A percentile compares a stretch with the other conserved stretches of the same genome.
phyloP scores from a whole-genome alignment of 2,113 vertebrate genomes.

The Neopipo cinnamomea region DNA sequence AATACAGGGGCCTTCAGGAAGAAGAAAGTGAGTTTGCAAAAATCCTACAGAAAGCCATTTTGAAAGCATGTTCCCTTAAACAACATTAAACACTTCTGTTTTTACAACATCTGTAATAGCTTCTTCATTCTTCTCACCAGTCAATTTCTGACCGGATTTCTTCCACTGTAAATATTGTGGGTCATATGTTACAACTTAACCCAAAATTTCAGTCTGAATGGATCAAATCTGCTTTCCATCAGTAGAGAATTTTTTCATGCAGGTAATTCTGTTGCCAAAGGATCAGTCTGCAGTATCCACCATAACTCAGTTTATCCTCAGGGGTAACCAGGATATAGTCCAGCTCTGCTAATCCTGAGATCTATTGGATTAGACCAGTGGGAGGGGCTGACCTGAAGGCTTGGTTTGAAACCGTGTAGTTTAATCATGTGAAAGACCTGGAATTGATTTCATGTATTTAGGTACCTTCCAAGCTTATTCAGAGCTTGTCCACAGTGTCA shows the following conservation, averaged over 20 bases:
- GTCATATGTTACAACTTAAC: no score
- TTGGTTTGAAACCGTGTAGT: background rate
- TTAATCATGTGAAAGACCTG: background rate
- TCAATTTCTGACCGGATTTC: no score
- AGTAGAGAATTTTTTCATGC: background rate
- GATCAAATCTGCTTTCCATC: background rate
- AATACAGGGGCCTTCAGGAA: no score
- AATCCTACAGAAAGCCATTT: no score
- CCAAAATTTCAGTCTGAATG: background rate
- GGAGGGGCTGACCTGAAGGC: background rate
- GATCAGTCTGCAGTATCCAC: background rate
- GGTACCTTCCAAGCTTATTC: background rate
- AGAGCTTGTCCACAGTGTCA: background rate
- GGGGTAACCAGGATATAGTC: background rate
- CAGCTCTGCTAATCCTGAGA: background rate
- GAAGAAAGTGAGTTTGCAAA: no score
- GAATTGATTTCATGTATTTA: background rate
- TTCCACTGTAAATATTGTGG: no score
- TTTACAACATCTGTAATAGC: no score
- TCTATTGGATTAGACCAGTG: background rate
- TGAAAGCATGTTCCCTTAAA: no score
- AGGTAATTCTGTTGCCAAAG: background rate
- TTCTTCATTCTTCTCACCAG: no score
- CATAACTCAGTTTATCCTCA: background rate
- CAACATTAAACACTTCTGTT: no score